phyloP scores from a whole-genome alignment of 2,797 vertebrate species.

The Gouania willdenowi region DNA sequence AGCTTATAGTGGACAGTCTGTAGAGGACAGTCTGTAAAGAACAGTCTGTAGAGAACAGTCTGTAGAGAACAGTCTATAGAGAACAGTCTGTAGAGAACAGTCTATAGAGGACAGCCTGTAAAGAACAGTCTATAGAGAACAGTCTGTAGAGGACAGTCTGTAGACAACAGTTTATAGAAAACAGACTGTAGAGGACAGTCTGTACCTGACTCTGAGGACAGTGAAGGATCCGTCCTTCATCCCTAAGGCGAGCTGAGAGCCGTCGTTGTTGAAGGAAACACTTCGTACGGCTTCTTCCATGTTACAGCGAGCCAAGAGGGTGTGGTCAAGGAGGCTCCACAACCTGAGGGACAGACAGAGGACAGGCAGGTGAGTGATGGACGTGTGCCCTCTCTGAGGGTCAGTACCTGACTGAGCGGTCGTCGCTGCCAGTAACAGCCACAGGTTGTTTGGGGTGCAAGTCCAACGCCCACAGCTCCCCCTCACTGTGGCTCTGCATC shows the following conservation, averaged over 20 bases:
- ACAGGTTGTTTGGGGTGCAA: slow-evolving; percentile 92
- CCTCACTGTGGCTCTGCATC: slow-evolving; percentile 95
- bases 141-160: too few relatives aligned
- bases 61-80: too few relatives aligned
- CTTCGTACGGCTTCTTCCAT: slow-evolving; percentile 94
- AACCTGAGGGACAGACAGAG: slow-evolving; percentile 66
- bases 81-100: too few relatives aligned
- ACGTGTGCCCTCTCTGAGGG: too few relatives aligned
- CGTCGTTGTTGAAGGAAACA: slow-evolving; percentile 89
- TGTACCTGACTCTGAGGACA: slow-evolving; percentile 86
- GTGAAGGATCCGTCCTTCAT: slow-evolving; percentile 98
- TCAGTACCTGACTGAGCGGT: slow-evolving; percentile 85
- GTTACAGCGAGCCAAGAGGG: slow-evolving; percentile 91
- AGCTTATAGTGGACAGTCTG: too few relatives aligned
- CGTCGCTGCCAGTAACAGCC: slow-evolving; percentile 91
- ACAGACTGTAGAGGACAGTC: too few relatives aligned
- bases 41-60: too few relatives aligned
- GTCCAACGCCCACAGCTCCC: slow-evolving; percentile 93
- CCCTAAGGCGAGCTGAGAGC: slow-evolving; percentile 90
- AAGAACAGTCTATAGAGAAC: too few relatives aligned
- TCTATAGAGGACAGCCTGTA: too few relatives aligned
- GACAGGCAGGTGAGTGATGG: neutral
- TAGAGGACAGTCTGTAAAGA: too few relatives aligned
- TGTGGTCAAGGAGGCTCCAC: slow-evolving; percentile 91
- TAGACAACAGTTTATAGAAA: too few relatives aligned